Conservation (phyloP, 1,140 invertebrate genomes). For the Mycetomoellerius zeteki region DNA sequence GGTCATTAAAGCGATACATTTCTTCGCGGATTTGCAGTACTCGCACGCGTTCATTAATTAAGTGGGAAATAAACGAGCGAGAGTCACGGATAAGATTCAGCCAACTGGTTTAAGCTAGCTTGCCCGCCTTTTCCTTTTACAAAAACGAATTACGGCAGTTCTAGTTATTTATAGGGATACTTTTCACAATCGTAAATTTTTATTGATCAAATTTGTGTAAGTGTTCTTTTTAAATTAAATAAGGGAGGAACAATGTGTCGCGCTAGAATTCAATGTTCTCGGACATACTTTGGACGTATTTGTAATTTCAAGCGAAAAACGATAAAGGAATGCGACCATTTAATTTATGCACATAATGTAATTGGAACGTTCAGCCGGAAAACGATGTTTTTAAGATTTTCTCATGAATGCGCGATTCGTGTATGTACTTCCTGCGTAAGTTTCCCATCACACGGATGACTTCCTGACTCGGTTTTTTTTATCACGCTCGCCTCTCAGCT, state of each 20-base stretch:
- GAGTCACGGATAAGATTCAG: conserved; percentile 46
- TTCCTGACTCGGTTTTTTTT: conserved; percentile 57
- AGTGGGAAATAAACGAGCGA: conserved; percentile 28
- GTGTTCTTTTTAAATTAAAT: not conserved
- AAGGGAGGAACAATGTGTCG: not conserved
- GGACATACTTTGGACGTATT: not conserved
- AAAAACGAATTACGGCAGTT: not conserved
- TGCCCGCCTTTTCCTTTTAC: not conserved
- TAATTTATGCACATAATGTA: not conserved
- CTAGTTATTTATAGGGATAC: not conserved
- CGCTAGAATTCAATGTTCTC: not conserved
- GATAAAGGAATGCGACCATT: not conserved
- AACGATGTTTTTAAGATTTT: conserved; percentile 30
- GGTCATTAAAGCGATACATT: conserved; percentile 36
- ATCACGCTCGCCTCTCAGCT: conserved; percentile 10
- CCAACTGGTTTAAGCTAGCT: not conserved
- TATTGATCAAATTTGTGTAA: not conserved
- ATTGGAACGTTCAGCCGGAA: conserved; percentile 35
- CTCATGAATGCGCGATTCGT: conserved; percentile 7
- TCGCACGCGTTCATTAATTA: conserved; percentile 44
- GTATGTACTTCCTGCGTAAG: conserved; percentile 31
- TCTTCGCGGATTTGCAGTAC: conserved; percentile 51
- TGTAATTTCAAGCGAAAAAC: not conserved
- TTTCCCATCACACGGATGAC: conserved; percentile 52
- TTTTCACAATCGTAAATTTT: conserved; percentile 1